These are phyloP conservation scores for Aphelinus atriplicis DNA, from an alignment of 1,140 invertebrate species.

Conservation along the genomic window DNA sequence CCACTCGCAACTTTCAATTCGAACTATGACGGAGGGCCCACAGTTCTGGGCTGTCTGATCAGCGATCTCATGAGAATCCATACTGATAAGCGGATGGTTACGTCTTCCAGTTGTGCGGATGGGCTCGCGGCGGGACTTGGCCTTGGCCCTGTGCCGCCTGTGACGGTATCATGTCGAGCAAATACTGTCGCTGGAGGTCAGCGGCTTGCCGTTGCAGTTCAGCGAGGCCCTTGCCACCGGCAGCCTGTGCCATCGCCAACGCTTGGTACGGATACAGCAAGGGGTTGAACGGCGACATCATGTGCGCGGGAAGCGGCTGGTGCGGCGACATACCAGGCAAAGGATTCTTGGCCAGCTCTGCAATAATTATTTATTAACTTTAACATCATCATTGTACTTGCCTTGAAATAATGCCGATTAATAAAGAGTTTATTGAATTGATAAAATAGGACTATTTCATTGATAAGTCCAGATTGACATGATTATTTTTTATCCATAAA, in stretches of 20 bases:
- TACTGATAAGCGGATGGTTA: conserved; percentile 54
- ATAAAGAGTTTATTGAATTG: background rate
- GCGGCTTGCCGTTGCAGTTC: conserved; percentile 83
- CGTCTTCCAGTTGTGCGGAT: conserved; percentile 66
- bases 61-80: background rate
- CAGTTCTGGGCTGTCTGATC: no score
- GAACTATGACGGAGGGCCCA: no score
- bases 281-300: conserved; percentile 81
- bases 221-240: conserved; percentile 70
- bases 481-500: background rate
- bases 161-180: conserved; percentile 95
- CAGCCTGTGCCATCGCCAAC: conserved; percentile 80
- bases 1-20: no score
- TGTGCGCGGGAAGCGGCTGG: conserved; percentile 77
- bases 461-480: no score
- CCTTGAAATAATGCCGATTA: background rate
- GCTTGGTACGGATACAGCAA: conserved; percentile 85
- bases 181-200: conserved; percentile 93
- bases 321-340: conserved; percentile 68
- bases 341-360: conserved; percentile 67
- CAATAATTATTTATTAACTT: conserved; percentile 2
- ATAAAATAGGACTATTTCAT: background rate
- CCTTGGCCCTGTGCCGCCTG: conserved; percentile 61
- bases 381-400: background rate
- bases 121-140: conserved; percentile 61